Percentiles rank a stretch among this genome's conserved stretches.
phyloP scores from a whole-genome alignment of 2,113 vertebrate genomes.

The Leuciscus idus region DNA sequence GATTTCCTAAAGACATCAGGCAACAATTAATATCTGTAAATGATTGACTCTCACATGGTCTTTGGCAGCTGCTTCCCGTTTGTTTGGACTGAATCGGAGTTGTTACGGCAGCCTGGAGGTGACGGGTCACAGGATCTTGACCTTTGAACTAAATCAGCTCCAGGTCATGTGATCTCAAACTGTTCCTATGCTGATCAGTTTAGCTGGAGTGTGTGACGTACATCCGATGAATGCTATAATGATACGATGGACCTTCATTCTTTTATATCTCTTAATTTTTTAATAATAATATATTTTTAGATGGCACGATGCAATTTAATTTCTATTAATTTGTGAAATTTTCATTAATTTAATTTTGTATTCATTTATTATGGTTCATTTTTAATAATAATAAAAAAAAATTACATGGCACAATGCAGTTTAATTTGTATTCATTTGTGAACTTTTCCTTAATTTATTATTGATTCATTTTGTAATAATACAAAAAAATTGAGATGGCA shows the following conservation, averaged over 20 bases:
- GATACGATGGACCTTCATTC: neutral
- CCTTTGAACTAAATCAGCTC: conserved; percentile 54
- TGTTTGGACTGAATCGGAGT: neutral
- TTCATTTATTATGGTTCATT: neutral
- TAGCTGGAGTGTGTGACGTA: neutral
- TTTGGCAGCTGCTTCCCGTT: neutral
- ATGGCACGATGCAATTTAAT: too few relatives aligned
- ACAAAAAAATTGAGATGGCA: too few relatives aligned
- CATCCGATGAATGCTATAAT: neutral
- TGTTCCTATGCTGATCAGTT: conserved; percentile 20
- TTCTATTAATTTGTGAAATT: neutral
- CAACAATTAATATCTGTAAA: neutral
- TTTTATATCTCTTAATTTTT: neutral
- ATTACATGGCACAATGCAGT: neutral
- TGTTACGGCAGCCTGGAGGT: neutral
- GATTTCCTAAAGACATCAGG: conserved; percentile 9
- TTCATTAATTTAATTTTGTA: neutral
- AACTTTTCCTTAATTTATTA: neutral
- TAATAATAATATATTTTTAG: too few relatives aligned
- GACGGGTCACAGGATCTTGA: conserved; percentile 41
- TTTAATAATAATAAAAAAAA: too few relatives aligned
- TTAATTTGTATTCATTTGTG: neutral
- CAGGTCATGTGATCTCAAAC: conserved; percentile 34
- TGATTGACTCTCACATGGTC: neutral
- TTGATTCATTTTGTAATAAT: neutral